Base-by-base conservation (phyloP, 2,113 vertebrate genomes). In the Cynoglossus semilaevis region DNA sequence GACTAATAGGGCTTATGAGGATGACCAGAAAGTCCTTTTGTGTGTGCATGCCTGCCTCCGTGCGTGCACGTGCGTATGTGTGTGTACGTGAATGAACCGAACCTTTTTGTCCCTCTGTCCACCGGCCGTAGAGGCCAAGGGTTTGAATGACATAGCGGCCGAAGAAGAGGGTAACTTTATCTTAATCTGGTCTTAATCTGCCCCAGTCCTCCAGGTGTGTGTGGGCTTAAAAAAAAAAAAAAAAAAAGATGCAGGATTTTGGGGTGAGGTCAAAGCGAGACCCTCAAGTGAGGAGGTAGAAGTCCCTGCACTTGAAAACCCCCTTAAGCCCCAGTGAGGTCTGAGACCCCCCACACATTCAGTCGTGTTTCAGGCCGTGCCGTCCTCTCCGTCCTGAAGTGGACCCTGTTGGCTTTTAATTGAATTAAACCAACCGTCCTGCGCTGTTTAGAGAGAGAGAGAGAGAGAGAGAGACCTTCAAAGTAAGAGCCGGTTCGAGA, bases 161-260 rank as follows among this genome's bases (percentile, higher is more conserved):
- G 63, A 81, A 86, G 82, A 83, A 76, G 79, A 67, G 64, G 63
- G 88, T 87, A 87, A 90, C 82, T 89, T 89, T 89, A 92, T 89
- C 90, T 91, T 91, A 91, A 91, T 91, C 89, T 92, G 81, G 80
- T 37, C 76, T 83, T 84, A 63, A 88, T 84, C 85, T 79, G 67
- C 74, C 84, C 76, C 65, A 29, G 77, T 89, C 74, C 70, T 63
- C 76, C 81, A 84, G 84, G 85, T 87, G 82, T 81, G 87, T 91
- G 84, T 84, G 87, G 84, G 77, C 81, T 81, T 89, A 87, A 90
- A 64, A n/a, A n/a, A n/a, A n/a, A n/a, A n/a, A n/a, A n/a, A n/a
- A n/a, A n/a, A n/a, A 45, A 61, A 76, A 61, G 71, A 67, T 66
- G 51, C 68, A 62, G 1, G 72, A 69, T 85, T 80, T 82, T 61